Conservation (phyloP, 2,888 invertebrate species). For the Hypselothyrea guttata region DNA sequence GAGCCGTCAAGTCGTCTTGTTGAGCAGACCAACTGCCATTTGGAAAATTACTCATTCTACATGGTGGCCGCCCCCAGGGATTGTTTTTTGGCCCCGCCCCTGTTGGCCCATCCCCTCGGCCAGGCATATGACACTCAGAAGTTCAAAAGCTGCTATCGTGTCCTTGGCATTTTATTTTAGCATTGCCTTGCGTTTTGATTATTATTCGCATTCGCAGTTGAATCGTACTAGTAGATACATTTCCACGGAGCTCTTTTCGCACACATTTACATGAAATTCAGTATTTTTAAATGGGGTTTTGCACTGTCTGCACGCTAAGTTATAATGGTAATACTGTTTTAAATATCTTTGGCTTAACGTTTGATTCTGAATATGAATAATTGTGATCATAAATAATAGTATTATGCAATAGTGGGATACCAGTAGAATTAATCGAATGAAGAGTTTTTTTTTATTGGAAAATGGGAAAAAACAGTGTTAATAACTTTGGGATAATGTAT, state of each 20-base stretch:
- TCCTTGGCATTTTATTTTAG: slow-evolving; percentile 67
- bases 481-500: too few species aligned
- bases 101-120: slow-evolving; percentile 6
- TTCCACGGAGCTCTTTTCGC: slow-evolving; percentile 35
- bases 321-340: too few species aligned
- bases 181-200: slow-evolving; percentile 52
- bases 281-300: too few species aligned
- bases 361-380: too few species aligned
- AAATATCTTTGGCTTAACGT: too few species aligned
- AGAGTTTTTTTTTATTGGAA: too few species aligned
- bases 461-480: too few species aligned
- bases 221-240: too few species aligned
- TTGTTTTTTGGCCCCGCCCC: slow-evolving; percentile 7
- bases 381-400: too few species aligned
- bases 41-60: slow-evolving; percentile 52
- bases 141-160: slow-evolving; percentile 58
- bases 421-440: too few species aligned
- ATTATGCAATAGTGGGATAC: too few species aligned
- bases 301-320: too few species aligned
- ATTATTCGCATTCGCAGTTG: slow-evolving; percentile 36
- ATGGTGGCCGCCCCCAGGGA: slow-evolving; percentile 23
- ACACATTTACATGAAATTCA: slow-evolving; percentile 1
- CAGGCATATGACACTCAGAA: slow-evolving; percentile 52
- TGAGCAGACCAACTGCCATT: slow-evolving; percentile 42
- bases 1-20: slow-evolving; percentile 48